These are phyloP conservation scores for Galerucella calmariensis DNA, from an alignment of 2,888 invertebrate genomes.

Conservation along the genomic window DNA sequence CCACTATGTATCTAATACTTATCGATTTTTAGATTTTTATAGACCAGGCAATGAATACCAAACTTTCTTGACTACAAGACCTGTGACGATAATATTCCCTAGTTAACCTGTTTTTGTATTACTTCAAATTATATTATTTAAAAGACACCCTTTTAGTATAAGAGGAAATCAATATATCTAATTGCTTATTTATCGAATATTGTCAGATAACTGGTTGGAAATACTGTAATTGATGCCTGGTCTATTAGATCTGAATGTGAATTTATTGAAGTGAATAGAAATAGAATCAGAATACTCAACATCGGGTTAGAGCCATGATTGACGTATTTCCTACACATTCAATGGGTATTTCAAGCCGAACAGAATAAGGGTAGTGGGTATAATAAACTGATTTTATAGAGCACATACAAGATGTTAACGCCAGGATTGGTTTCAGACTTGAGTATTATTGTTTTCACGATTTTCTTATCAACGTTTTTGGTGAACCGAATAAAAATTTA, in stretches of 20 bases:
- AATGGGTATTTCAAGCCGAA: constrained; percentile 1
- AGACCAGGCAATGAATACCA: constrained; percentile 12
- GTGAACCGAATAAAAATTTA: neutral
- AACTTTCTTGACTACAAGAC: neutral
- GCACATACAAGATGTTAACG: neutral
- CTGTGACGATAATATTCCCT: too few species aligned
- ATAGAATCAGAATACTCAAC: constrained; percentile 4
- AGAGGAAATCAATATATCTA: too few species aligned
- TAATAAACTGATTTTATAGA: constrained; percentile 2
- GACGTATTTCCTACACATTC: constrained; percentile 15
- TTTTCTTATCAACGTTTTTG: neutral
- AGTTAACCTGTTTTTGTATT: too few species aligned
- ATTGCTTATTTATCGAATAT: too few species aligned
- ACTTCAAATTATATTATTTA: too few species aligned
- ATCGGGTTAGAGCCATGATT: constrained; percentile 7
- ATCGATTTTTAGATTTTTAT: constrained; percentile 8
- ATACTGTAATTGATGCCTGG: neutral
- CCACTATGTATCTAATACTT: constrained; percentile 1
- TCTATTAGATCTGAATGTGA: neutral
- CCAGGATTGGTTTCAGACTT: neutral
- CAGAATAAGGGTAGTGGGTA: constrained; percentile 7
- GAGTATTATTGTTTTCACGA: neutral
- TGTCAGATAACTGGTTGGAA: neutral
- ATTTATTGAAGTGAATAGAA: neutral
- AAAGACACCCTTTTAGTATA: too few species aligned